These are phyloP conservation scores for Mystacides longicornis DNA, from an alignment of 2,888 invertebrate species.

Conservation along the genomic window DNA sequence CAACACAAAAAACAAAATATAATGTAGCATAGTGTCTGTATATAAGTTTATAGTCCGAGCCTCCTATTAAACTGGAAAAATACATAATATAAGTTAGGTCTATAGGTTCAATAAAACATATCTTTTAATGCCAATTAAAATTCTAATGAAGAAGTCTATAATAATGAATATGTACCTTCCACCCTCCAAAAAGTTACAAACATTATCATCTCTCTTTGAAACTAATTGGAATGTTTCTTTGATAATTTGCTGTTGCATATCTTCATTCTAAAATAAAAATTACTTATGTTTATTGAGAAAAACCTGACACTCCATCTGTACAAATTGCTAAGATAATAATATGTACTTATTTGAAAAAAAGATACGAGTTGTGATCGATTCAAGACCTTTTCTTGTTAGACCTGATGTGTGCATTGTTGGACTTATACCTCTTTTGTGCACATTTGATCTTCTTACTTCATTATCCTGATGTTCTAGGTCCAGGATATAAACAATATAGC, in stretches of 20 bases:
- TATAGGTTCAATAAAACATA: not conserved
- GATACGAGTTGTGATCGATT: too few relatives aligned
- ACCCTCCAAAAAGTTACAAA: constrained; percentile 98
- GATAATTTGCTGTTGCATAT: constrained; percentile 98
- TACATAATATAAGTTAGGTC: not conserved
- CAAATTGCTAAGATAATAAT: too few relatives aligned
- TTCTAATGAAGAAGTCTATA: not conserved
- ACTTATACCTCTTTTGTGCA: too few relatives aligned
- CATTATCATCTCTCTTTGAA: constrained; percentile 97
- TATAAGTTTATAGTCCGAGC: constrained; percentile 96
- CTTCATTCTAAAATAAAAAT: constrained; percentile 68
- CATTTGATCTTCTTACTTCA: too few relatives aligned
- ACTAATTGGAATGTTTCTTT: constrained; percentile 99
- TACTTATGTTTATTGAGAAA: too few relatives aligned
- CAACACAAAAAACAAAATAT: constrained; percentile 99
- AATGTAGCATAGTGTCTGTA: constrained; percentile 97
- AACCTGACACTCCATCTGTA: too few relatives aligned
- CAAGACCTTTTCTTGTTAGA: too few relatives aligned
- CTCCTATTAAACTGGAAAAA: constrained; percentile 80
- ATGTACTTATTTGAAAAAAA: too few relatives aligned
- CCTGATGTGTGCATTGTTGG: too few relatives aligned
- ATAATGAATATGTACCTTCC: constrained; percentile 62
- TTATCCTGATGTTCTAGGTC: too few relatives aligned
- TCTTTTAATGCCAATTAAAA: not conserved
- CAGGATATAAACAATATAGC: too few relatives aligned